Percentiles rank a stretch among this genome's conserved stretches.
These are phyloP conservation scores for Gnathonemus longibarbis DNA, from an alignment of 2,113 vertebrate genomes.

Conservation along the genomic window DNA sequence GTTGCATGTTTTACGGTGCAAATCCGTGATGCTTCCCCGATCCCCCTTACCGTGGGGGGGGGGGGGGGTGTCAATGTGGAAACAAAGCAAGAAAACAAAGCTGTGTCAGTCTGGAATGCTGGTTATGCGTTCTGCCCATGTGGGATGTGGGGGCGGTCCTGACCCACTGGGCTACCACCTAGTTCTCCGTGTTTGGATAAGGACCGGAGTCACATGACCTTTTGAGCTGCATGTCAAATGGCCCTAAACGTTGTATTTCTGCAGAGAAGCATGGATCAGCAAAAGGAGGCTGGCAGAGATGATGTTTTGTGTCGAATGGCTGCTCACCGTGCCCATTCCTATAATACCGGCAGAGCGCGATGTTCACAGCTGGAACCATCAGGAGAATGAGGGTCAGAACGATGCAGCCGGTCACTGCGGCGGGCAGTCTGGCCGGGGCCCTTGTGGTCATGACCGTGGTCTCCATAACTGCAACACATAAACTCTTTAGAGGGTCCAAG, in stretches of 20 bases:
- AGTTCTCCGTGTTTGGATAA: not conserved
- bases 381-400: slow-evolving; percentile 33
- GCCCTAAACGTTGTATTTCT: not conserved
- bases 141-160: not conserved
- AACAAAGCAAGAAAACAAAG: not conserved
- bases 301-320: not conserved
- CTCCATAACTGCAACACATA: not conserved
- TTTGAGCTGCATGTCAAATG: not conserved
- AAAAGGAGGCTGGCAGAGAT: not conserved
- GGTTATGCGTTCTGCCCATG: not conserved
- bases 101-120: not conserved
- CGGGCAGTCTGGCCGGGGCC: not conserved
- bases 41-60: not conserved
- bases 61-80: not conserved
- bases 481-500: not conserved
- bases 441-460: not conserved
- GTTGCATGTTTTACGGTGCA: not conserved
- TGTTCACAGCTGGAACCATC: slow-evolving; percentile 24
- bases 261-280: not conserved
- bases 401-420: slow-evolving; percentile 30
- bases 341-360: slow-evolving; percentile 20
- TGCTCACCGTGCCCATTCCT: slow-evolving; percentile 30
- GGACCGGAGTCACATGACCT: not conserved
- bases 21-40: not conserved
- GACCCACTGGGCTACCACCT: not conserved